Base-by-base conservation (phyloP, 2,797 vertebrate genomes). In the Gambusia yucatana region DNA sequence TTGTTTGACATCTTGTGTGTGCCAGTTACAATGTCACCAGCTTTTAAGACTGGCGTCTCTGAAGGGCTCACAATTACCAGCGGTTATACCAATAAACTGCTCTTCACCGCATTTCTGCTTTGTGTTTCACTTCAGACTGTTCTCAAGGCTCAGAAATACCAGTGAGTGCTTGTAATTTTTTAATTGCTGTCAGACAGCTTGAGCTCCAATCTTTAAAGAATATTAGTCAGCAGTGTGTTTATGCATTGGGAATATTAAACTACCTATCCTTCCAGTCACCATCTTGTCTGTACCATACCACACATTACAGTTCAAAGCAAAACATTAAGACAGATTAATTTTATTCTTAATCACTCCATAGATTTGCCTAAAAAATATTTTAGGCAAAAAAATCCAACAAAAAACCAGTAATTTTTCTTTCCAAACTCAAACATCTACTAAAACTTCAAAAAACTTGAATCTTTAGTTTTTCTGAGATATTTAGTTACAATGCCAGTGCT, bases 181-280 rank as follows among this genome's bases (percentile, higher is more conserved):
- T 73, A 55, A n/a, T 59, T 88, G 92, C 83, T 93, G 87, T 92
- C 90, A 80, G 87, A 91, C 79, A 83, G 82, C 88, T 91, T 78
- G 88, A 76, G 73, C 75, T 74, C 73, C 69, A 52, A 72, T 77
- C 72, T 47, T 52, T 79, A 77, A 85, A 73, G 76, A 77, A 72
- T 83, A 67, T 86, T 59, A 69, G 8, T 89, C 73, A 86, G 1
- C n/a, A 77, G 55, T 83, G 3, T 46, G 74, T 87, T 77, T 76
- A 25, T 67, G 20, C 36, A 25, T 41, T 25, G 3, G 20, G 20
- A 25, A 41, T 41, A 25, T 22, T 41, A 41, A 4, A 25, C 39
- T 67, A 13, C 28, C 28, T 4, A 6, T 6, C 57, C 13, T 13
- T 13, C n/a, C 5, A 28, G 13, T 13, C 28, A 30, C 28, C 2